Base-by-base conservation (phyloP, 2,113 vertebrate genomes). In the Bungarus multicinctus region DNA sequence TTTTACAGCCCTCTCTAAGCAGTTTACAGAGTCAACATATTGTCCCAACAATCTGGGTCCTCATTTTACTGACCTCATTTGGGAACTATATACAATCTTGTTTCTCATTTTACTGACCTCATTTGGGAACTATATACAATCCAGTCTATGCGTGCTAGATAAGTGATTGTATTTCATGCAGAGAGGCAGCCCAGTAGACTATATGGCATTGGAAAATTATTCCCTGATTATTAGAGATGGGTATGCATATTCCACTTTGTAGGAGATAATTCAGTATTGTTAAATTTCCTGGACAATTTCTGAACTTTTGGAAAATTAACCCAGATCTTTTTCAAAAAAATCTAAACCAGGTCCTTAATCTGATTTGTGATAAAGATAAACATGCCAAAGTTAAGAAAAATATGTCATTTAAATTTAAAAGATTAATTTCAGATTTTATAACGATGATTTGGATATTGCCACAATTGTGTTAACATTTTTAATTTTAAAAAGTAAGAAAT, bases 381-480 rank as follows among this genome's bases (percentile, higher is more conserved):
- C n/a, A 53, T 90, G 91, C 34, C 69, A 81, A 7, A 74, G 14
- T 93, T 89, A 85, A 94, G 74, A 91, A 90, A 34, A 93, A 91
- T 69, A 30, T 93, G 50, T 22, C 92, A 87, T 0, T 0, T 23
- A 0, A 0, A 89, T 74, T 1, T 52, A 50, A 85, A 90, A 87
- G 53, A 0, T 0, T 69, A 91, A 58, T 47, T 88, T 92, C 86
- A 10, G 55, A 95, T 95, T 94, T 92, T 91, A 92, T 87, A 95
- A 87, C 27, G 54, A 57, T 64, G 90, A 94, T 53, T 39, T 86
- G 92, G 87, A 92, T 93, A 93, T 89, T 27, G 55, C 11, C 53
- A 27, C 9, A 43, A 69, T 64, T n/a, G 9, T 64, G 85, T 87
- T 25, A 39, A 34, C 34, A 58, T 18, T n/a, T 85, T 52, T 69